phyloP scores from a whole-genome alignment of 2,888 invertebrate species.

The Pegoplata infirma region DNA sequence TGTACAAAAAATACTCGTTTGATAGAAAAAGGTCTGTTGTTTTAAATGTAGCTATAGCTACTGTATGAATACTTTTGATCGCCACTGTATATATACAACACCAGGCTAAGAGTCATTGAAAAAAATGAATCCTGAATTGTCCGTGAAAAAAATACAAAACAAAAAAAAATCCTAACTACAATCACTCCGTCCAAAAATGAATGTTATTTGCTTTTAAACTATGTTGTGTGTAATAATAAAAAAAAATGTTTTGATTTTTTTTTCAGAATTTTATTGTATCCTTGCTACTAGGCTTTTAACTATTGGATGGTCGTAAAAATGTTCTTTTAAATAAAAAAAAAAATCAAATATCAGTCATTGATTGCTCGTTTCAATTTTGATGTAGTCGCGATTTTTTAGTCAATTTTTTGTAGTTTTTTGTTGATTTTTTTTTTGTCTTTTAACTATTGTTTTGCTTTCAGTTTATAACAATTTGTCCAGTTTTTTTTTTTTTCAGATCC shows the following conservation, averaged over 20 bases:
- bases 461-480: background rate
- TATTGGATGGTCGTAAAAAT: slow-evolving; percentile 18
- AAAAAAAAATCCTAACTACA: background rate
- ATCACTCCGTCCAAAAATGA: background rate
- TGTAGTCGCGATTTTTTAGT: slow-evolving; percentile 9
- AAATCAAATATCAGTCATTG: slow-evolving; percentile 53
- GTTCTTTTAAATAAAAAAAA: slow-evolving; percentile 45
- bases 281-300: background rate
- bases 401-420: background rate
- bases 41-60: no score
- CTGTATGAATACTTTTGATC: no score
- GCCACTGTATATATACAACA: no score
- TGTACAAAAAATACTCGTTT: no score
- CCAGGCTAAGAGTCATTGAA: background rate
- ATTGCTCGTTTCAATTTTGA: slow-evolving; percentile 50
- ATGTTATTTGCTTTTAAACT: background rate
- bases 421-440: background rate
- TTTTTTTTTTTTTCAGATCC: background rate
- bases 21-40: no score
- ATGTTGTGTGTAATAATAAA: background rate
- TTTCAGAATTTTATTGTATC: background rate
- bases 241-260: background rate
- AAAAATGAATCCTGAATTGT: background rate
- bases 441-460: background rate
- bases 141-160: background rate